phyloP scores from a whole-genome alignment of 2,888 invertebrate species.

The Dasypogon diadema region DNA sequence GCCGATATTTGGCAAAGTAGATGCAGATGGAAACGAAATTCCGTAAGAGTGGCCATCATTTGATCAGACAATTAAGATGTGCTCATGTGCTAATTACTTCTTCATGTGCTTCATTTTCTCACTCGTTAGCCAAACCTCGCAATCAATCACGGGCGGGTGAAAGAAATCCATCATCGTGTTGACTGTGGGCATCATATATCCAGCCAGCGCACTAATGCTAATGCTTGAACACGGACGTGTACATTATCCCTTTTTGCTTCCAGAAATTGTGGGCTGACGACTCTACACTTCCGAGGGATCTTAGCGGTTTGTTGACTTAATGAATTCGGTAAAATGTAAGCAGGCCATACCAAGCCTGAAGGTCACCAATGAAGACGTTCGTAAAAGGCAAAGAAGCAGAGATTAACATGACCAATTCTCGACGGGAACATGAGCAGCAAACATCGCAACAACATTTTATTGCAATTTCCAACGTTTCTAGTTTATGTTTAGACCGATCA shows the following conservation, averaged over 20 bases:
- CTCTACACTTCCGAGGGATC: not conserved
- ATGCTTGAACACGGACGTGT: not conserved
- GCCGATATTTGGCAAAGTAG: constrained; percentile 14
- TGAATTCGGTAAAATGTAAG: not conserved
- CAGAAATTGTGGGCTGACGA: not conserved
- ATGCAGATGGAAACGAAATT: constrained; percentile 12
- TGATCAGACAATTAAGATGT: constrained; percentile 35
- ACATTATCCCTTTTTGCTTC: constrained; percentile 29
- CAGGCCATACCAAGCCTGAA: not conserved
- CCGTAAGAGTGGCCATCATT: constrained; percentile 17
- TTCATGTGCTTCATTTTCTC: constrained; percentile 7
- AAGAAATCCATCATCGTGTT: constrained; percentile 35
- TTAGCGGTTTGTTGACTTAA: constrained; percentile 8
- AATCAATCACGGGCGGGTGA: constrained; percentile 16
- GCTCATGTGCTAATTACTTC: constrained; percentile 35
- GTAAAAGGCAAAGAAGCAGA: not conserved
- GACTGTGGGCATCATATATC: too few relatives aligned
- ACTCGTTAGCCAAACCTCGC: constrained; percentile 24
- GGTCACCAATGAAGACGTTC: constrained; percentile 11
- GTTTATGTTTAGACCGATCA: constrained; percentile 29
- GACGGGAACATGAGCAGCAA: constrained; percentile 26
- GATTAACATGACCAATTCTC: constrained; percentile 12
- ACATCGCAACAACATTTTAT: constrained; percentile 24
- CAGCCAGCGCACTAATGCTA: not conserved
- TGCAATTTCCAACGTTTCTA: constrained; percentile 42